Percentiles rank a stretch among this genome's conserved stretches.
These are phyloP conservation scores for Malurus elegans DNA, from an alignment of 2,113 vertebrate genomes.

Conservation along the genomic window DNA sequence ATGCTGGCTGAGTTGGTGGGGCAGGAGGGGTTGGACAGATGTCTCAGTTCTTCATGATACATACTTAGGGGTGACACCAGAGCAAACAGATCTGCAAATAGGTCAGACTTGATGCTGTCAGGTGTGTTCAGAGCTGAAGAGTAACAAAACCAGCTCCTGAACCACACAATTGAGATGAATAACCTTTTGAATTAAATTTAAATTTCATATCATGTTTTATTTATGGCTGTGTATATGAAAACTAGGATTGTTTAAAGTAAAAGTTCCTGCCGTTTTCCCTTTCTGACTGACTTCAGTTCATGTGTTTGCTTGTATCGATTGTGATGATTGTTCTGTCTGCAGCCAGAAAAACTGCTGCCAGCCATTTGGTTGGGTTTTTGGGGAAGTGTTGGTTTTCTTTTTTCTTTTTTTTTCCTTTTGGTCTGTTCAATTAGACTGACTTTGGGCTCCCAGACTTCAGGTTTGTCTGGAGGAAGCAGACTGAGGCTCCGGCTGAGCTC, in stretches of 20 bases:
- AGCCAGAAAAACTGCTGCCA: background rate
- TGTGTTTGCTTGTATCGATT: rapidly evolving
- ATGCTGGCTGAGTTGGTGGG: background rate
- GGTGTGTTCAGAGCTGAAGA: background rate
- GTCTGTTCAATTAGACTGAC: background rate
- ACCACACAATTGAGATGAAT: background rate
- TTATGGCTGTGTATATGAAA: background rate
- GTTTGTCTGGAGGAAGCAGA: background rate
- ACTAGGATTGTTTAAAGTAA: background rate
- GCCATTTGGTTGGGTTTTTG: background rate
- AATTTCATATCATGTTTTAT: background rate
- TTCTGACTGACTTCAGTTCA: background rate
- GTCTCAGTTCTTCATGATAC: background rate
- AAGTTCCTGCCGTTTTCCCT: background rate
- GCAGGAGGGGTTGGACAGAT: background rate
- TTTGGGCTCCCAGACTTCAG: background rate
- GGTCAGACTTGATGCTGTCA: background rate
- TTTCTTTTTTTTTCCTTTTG: background rate
- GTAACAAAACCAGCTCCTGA: background rate
- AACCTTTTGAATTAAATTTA: background rate
- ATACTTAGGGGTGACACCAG: background rate
- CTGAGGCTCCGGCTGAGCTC: background rate
- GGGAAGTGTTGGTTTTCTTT: background rate
- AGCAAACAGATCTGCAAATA: too few species aligned
- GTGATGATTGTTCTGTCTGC: background rate